Evolutionary conservation across 2,888 invertebrate genomes (phyloP).

Genomic region (Kryphioiulus occultus): DNA sequence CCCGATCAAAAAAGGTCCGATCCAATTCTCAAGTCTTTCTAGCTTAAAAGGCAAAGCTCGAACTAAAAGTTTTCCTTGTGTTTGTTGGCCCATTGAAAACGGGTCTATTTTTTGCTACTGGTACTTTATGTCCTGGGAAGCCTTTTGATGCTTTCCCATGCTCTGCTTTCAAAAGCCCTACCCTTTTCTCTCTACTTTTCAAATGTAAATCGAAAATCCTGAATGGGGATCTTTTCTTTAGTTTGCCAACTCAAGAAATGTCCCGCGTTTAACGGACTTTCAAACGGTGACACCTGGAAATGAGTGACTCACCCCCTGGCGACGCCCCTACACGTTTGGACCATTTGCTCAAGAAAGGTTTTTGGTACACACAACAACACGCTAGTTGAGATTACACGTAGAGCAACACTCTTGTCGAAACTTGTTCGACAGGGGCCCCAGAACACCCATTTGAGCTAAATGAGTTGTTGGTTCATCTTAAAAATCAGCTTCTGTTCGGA

Average conservation of each 20-base stretch:
- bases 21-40: conserved; percentile 11
- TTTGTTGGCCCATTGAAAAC: conserved; percentile 43
- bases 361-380: conserved; percentile 5
- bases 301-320: conserved; percentile 44
- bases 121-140: conserved; percentile 33
- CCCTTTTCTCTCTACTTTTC: conserved; percentile 32
- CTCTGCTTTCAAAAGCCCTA: conserved; percentile 42
- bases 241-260: conserved; percentile 27
- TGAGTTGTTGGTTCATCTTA: conserved; percentile 28
- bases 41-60: conserved; percentile 43
- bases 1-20: background rate
- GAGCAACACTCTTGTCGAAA: background rate
- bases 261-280: conserved; percentile 32
- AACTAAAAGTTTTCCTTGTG: conserved; percentile 37
- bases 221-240: conserved; percentile 30
- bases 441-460: background rate
- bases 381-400: background rate
- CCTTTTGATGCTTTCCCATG: conserved; percentile 46
- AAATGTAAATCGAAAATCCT: conserved; percentile 40
- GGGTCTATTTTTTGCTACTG: conserved; percentile 41
- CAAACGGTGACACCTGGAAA: conserved; percentile 45
- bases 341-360: background rate
- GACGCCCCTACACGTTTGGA: conserved; percentile 7
- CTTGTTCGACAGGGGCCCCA: background rate
- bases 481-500: conserved; percentile 22